phyloP scores from a whole-genome alignment of 2,113 vertebrate genomes.

The Redunca redunca region DNA sequence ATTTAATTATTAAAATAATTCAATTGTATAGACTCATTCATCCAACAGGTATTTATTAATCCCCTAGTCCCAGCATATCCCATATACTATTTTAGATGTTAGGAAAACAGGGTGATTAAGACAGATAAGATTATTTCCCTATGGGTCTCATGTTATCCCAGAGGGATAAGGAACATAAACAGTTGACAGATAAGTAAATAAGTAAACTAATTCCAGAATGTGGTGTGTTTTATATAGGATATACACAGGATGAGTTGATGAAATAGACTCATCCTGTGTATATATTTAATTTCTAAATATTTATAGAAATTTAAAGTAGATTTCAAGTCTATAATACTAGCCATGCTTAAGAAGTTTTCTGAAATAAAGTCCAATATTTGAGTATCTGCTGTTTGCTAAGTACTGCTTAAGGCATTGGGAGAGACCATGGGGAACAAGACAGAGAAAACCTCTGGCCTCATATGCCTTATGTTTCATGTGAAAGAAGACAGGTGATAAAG shows the following conservation, averaged over 20 bases:
- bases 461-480: neutral
- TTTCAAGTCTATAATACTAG: neutral
- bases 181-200: neutral
- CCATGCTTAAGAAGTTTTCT: neutral
- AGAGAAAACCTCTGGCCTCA: neutral
- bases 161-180: neutral
- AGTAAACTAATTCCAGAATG: neutral
- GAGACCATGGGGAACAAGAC: neutral
- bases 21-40: neutral
- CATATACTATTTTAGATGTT: neutral
- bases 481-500: neutral
- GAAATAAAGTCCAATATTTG: neutral
- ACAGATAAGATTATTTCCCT: constrained; percentile 1
- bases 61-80: neutral
- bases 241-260: neutral
- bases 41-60: neutral
- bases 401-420: neutral
- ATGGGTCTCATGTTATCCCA: neutral
- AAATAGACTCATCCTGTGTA: neutral
- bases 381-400: neutral
- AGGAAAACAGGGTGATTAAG: neutral
- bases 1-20: neutral
- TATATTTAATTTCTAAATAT: too few relatives aligned
- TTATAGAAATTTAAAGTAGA: neutral
- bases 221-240: neutral